Evolutionary conservation across 1,140 invertebrate genomes (phyloP).

Genomic region (Drosophila melanogaster): Release_6_plus_ISO1_MT NT_033777.3:17789501-17790000

Average conservation of each 20-base stretch:
- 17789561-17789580: constrained; percentile 32
- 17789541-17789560: constrained; percentile 44
- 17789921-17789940: not conserved
- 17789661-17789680: constrained; percentile 39
- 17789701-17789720: constrained; percentile 38
- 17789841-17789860: constrained; percentile 49
- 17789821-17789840: constrained; percentile 46
- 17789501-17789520: constrained; percentile 32
- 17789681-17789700: constrained; percentile 7
- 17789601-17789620: constrained; percentile 27
- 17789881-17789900: constrained; percentile 7
- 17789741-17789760: constrained; percentile 48
- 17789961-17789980: not conserved
- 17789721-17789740: constrained; percentile 58
- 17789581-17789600: constrained; percentile 4
- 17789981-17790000: not conserved
- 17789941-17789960: constrained; percentile 25
- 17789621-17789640: constrained; percentile 50
- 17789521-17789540: constrained; percentile 37
- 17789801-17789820: constrained; percentile 62
- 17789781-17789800: constrained; percentile 73
- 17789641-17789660: constrained; percentile 46
- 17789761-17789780: constrained; percentile 63
- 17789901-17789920: not conserved
- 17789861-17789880: constrained; percentile 50